A percentile compares a stretch with the other conserved stretches of the same genome.
Conservation (phyloP, 2,113 vertebrate genomes). For the Colinus virginianus region DNA sequence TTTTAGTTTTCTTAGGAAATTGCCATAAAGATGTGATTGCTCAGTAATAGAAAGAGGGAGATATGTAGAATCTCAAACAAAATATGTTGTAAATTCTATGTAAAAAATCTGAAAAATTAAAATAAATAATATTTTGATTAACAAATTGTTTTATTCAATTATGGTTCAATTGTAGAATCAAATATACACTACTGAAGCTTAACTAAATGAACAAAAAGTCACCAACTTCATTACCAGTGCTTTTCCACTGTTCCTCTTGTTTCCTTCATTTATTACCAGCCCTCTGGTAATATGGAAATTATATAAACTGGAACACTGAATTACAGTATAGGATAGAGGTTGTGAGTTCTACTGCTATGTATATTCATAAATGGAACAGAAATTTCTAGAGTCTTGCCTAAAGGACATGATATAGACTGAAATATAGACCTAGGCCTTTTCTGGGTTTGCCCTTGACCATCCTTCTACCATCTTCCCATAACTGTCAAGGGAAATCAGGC, state of each 20-base stretch:
- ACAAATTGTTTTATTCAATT: not conserved
- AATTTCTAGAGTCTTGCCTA: not conserved
- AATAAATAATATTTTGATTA: not conserved
- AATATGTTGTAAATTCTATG: not conserved
- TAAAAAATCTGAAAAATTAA: not conserved
- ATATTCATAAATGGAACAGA: not conserved
- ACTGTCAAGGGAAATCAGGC: not conserved
- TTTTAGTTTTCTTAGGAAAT: conserved; percentile 23
- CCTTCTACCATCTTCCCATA: not conserved
- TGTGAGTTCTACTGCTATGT: not conserved
- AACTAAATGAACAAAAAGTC: not conserved
- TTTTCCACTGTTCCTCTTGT: not conserved
- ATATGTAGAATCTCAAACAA: not conserved
- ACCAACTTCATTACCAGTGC: not conserved
- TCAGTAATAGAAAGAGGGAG: not conserved
- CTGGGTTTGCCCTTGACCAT: not conserved
- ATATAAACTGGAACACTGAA: not conserved
- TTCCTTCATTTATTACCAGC: not conserved
- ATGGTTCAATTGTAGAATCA: not conserved
- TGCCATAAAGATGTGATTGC: not conserved
- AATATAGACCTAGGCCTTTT: not conserved
- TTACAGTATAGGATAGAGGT: too few relatives aligned
- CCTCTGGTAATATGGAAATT: not conserved
- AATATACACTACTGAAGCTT: not conserved
- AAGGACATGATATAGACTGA: not conserved